phyloP scores from a whole-genome alignment of 2,888 invertebrate genomes.

The Caenorhabditis afra region DNA sequence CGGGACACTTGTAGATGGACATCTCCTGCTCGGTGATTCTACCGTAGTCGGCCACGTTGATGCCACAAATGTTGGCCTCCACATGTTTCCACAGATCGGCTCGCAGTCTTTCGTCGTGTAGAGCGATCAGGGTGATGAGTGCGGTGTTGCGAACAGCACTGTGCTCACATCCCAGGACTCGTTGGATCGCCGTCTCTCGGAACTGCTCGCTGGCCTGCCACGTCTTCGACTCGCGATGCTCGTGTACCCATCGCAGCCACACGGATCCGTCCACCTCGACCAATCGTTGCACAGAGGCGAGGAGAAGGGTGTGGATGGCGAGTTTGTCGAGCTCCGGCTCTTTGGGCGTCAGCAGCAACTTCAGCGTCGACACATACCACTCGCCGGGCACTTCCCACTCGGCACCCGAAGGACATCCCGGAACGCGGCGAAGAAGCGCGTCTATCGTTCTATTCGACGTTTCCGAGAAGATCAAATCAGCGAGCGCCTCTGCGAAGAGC shows the following conservation, averaged over 20 bases:
- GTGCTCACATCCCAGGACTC: constrained; percentile 60
- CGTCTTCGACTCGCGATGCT: constrained; percentile 56
- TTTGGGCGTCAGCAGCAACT: constrained; percentile 45
- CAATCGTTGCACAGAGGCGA: constrained; percentile 65
- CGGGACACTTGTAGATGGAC: constrained; percentile 89
- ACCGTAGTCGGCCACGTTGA: constrained; percentile 55
- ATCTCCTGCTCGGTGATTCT: constrained; percentile 84
- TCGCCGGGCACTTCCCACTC: constrained; percentile 60
- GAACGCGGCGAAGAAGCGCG: constrained; percentile 31
- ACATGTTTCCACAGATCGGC: constrained; percentile 65
- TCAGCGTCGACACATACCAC: constrained; percentile 57
- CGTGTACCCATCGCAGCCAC: constrained; percentile 73
- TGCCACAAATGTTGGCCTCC: constrained; percentile 55
- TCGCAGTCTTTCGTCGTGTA: constrained; percentile 84
- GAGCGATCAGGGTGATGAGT: constrained; percentile 91
- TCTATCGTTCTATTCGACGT: constrained; percentile 60
- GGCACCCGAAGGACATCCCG: constrained; percentile 12
- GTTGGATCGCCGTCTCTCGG: constrained; percentile 52
- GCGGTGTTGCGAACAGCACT: constrained; percentile 87
- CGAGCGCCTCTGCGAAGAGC: constrained; percentile 59
- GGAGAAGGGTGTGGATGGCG: constrained; percentile 63
- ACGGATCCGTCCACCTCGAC: constrained; percentile 74
- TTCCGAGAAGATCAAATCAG: constrained; percentile 62
- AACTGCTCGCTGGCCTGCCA: constrained; percentile 64
- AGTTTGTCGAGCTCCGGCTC: constrained; percentile 60